Base-by-base conservation (phyloP, 2,888 invertebrate genomes). In the Athalia circularis region DNA sequence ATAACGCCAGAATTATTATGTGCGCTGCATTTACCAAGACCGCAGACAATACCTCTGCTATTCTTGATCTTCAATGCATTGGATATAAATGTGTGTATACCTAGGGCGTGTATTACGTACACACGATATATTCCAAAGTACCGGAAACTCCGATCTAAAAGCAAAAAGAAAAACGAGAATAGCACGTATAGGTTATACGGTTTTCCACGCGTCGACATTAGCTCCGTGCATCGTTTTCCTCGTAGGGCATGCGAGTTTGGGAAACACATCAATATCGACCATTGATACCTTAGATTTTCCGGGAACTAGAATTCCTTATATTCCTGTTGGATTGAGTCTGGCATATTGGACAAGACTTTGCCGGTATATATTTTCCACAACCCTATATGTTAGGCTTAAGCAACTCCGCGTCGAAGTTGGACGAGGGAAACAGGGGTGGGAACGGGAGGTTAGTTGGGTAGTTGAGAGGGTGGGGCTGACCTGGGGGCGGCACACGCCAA, bases 381-480 rank as follows among this genome's bases (percentile, higher is more conserved):
- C 15, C 59, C 45, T 75, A 84, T 80, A 87, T 88, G 88, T 88
- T 88, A 88, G 89, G 89, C 90, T 90, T 90, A 89, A 89, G 90
- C 89, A 90, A 90, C 89, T 90, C 87, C 87, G 47, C 59, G 87
- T 87, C 85, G 87, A 90, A 89, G 89, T 89, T 90, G 87, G 84
- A 78, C 80, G 77, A 80, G 80, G 80, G 64, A 43, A 48, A 65
- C 64, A 13, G 72, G 72, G 80, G 54, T 67, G 79, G 75, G 78
- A 83, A 80, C 84, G 86, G 84, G 87, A 86, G 83, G 54, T 54
- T 54, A 29, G 29, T 29, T 29, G 29, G 29, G 29, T 29, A 29
- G 29, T 29, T 29, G 29, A 47, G 8, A n/a, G 52, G 52, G 50
- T 3, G 50, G 45, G 88, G 86, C 85, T 86, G 86, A 86, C 88